Evolutionary conservation across 2,113 vertebrate species (phyloP).

Genomic region (Salvator merianae): DNA sequence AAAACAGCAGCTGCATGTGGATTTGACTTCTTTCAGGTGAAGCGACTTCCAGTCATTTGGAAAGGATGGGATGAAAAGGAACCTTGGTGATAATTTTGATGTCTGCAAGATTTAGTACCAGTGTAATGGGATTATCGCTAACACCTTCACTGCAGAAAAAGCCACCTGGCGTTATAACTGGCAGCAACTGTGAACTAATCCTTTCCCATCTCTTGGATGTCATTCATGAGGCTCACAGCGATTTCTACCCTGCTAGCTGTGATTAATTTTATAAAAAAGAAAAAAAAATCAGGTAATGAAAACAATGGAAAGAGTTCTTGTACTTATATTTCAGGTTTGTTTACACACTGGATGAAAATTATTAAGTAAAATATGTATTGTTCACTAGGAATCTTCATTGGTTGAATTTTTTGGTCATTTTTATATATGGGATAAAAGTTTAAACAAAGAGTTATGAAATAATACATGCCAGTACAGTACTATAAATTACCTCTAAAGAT

Average conservation of each 20-base stretch:
- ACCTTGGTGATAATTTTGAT: constrained; percentile 90
- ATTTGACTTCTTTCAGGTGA: constrained; percentile 92
- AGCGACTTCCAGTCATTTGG: constrained; percentile 91
- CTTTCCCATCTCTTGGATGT: constrained; percentile 96
- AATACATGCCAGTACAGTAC: constrained; percentile 1
- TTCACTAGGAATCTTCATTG: constrained; percentile 34
- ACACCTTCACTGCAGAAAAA: constrained; percentile 93
- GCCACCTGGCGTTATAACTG: constrained; percentile 97
- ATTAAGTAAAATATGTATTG: constrained; percentile 33
- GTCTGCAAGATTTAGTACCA: constrained; percentile 89
- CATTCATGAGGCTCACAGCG: constrained; percentile 92
- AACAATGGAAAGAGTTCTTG: constrained; percentile 40
- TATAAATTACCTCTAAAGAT: too few relatives aligned
- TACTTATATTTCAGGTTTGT: constrained; percentile 53
- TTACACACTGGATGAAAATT: constrained; percentile 29
- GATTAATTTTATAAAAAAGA: constrained; percentile 93
- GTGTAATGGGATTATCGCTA: constrained; percentile 98
- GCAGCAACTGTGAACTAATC: constrained; percentile 94
- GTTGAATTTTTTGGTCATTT: constrained; percentile 12
- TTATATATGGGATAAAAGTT: constrained; percentile 31
- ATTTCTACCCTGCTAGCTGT: constrained; percentile 91
- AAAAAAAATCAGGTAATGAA: constrained; percentile 71
- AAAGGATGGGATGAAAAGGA: constrained; percentile 90
- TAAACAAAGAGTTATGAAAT: constrained; percentile 26
- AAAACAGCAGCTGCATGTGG: constrained; percentile 90